Percentiles rank a stretch among this genome's conserved stretches.
Conservation (phyloP, 2,113 vertebrate genomes). For the Gallinago jamesoni region DNA sequence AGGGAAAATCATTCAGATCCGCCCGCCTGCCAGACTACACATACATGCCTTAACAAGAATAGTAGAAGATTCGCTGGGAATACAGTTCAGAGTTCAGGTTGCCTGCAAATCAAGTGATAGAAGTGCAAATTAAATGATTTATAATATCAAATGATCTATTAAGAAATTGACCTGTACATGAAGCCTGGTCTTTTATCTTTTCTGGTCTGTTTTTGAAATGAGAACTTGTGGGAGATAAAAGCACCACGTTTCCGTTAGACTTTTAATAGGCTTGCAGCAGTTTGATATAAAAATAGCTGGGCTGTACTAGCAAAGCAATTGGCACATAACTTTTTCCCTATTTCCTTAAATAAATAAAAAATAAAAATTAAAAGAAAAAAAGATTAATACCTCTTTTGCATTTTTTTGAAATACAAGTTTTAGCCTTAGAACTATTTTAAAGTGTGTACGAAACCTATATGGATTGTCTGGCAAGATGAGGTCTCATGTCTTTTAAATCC, state of each 20-base stretch:
- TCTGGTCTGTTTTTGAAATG: neutral
- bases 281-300: neutral
- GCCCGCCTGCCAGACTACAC: rapidly evolving
- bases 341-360: neutral
- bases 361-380: neutral
- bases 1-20: neutral
- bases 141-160: neutral
- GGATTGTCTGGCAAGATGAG: neutral
- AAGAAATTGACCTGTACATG: neutral
- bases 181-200: neutral
- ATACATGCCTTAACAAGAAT: neutral
- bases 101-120: neutral
- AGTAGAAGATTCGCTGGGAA: neutral
- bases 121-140: neutral
- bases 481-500: neutral
- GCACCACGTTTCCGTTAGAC: neutral
- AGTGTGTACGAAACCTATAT: neutral
- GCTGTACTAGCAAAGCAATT: neutral
- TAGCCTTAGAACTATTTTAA: neutral
- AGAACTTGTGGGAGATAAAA: neutral
- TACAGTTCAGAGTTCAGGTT: neutral
- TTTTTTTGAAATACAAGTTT: neutral
- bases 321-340: rapidly evolving
- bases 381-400: neutral
- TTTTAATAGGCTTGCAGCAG: neutral